Evolutionary conservation across 2,113 vertebrate genomes (phyloP), one percentile per base, ranked within the genome.

Genomic region (Mastomys coucha): DNA sequence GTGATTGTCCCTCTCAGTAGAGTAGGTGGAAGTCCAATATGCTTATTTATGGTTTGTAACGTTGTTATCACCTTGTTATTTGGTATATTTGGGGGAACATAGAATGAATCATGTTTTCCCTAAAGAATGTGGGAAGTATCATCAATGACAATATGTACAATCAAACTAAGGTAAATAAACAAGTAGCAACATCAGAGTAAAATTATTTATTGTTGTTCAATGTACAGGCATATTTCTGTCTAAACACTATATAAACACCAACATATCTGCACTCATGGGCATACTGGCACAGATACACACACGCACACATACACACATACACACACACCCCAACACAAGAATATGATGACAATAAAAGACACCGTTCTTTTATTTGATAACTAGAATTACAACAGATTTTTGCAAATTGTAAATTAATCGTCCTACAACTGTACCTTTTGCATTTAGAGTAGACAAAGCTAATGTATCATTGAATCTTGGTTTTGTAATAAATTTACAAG

Each of bases 401-500:
- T 86, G 3, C 9, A 63, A 26, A 33, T 93, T 89, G 81, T 1
- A 0, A 87, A 88, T 85, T 85, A 92, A 26, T 1, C 67, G 10
- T 73, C 65, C 24, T 88, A 39, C 88, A 89, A 49, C 14, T 0
- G 8, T 92, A 17, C n/a, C 24, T 90, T 7, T 16, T 84, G 84
- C 82, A 84, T 2, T 72, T 7, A 60, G 1, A 78, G 26, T 26
- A 12, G 5, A 45, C 49, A 12, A 75, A 58, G 28, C 1, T 24
- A 26, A 65, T 12, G 49, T 81, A 91, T 39, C 10, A 22, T 22
- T 73, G 8, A 95, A 42, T 82, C 4, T 58, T 95, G 39, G 76
- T 60, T 91, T 22, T 77, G 10, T n/a, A 88, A 70, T 72, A 81
- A 92, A 97, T 85, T 70, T 84, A 91, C 2, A 88, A 67, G 17